These are phyloP conservation scores for Chrysina gloriosa DNA, from an alignment of 2,888 invertebrate species.

Conservation along the genomic window DNA sequence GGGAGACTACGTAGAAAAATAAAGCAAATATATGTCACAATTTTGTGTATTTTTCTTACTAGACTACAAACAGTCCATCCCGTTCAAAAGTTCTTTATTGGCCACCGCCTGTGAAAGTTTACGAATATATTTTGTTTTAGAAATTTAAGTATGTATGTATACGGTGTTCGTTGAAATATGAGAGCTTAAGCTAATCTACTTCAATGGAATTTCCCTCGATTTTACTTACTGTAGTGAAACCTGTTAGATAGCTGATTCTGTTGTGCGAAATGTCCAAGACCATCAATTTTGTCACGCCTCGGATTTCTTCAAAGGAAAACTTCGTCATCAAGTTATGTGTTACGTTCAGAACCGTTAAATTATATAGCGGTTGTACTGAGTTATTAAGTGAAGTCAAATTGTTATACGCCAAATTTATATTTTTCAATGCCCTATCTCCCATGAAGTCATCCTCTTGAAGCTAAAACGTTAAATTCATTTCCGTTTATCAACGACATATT, in stretches of 20 bases:
- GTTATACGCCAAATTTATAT: slow-evolving; percentile 80
- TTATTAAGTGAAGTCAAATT: slow-evolving; percentile 77
- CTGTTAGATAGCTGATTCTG: slow-evolving; percentile 74
- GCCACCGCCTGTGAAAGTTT: too few relatives aligned
- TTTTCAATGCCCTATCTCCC: slow-evolving; percentile 76
- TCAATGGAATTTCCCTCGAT: too few relatives aligned
- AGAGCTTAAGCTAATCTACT: too few relatives aligned
- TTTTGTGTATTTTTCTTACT: too few relatives aligned
- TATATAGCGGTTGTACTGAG: slow-evolving; percentile 76
- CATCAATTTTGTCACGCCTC: slow-evolving; percentile 77
- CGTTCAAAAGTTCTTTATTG: too few relatives aligned
- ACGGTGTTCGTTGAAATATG: too few relatives aligned
- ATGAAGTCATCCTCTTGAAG: slow-evolving; percentile 81
- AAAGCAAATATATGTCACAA: too few relatives aligned
- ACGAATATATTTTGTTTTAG: too few relatives aligned
- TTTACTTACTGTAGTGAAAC: slow-evolving; percentile 72
- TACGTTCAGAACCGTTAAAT: slow-evolving; percentile 77
- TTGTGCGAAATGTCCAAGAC: slow-evolving; percentile 83
- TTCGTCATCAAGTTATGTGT: slow-evolving; percentile 80
- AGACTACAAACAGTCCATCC: too few relatives aligned
- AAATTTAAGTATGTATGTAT: too few relatives aligned
- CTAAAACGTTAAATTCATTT: slow-evolving; percentile 62
- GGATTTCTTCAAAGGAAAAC: slow-evolving; percentile 84
- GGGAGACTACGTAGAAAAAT: too few relatives aligned
- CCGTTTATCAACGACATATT: too few relatives aligned